These are phyloP conservation scores for Mobula birostris DNA, from an alignment of 2,113 vertebrate genomes.

Conservation along the genomic window DNA sequence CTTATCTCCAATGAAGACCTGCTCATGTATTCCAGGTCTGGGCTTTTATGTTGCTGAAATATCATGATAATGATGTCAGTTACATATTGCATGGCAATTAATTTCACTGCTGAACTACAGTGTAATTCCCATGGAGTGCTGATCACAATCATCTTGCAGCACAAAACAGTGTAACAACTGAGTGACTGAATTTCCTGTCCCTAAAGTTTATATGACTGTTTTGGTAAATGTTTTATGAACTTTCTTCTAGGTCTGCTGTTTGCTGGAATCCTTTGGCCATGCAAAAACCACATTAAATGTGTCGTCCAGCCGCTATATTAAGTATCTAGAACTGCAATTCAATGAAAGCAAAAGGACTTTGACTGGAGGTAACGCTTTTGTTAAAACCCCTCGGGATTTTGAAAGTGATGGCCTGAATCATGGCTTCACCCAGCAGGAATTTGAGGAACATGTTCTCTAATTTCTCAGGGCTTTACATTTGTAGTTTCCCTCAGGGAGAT, in stretches of 20 bases:
- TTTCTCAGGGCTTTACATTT: neutral
- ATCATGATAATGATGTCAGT: too few species aligned
- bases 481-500: too few species aligned
- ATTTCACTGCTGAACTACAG: too few species aligned
- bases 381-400: neutral
- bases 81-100: too few species aligned
- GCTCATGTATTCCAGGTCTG: too few species aligned
- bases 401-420: neutral
- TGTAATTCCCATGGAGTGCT: too few species aligned
- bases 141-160: too few species aligned
- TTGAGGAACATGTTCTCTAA: neutral
- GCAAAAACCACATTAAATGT: constrained; percentile 75
- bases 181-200: too few species aligned
- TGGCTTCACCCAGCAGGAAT: neutral
- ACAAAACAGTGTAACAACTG: too few species aligned
- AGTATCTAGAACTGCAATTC: constrained; percentile 79
- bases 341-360: constrained; percentile 68
- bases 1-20: too few species aligned
- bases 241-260: constrained; percentile 64
- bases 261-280: constrained; percentile 86
- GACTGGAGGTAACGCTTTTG: constrained; percentile 63
- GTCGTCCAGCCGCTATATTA: constrained; percentile 79
- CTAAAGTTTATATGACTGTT: neutral
- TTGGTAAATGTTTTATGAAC: neutral
- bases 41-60: too few species aligned